Evolutionary conservation across 2,113 vertebrate species (phyloP), one percentile per base, ranked within the genome.

Genomic region (Chlorocebus sabaeus): DNA sequence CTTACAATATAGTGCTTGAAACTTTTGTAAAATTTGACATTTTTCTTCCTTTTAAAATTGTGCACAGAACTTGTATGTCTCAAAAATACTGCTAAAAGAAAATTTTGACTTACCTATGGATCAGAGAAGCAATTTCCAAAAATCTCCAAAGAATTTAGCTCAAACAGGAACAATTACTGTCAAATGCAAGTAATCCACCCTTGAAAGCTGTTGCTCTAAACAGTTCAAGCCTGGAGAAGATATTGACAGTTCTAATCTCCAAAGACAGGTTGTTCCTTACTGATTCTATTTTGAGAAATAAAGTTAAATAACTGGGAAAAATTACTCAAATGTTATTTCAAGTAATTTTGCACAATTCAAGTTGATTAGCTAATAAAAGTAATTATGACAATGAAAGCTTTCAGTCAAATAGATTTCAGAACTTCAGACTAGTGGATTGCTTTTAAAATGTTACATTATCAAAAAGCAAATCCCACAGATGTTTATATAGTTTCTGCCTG

Each of bases 121-220:
- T 85, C 22, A 93, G 59, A 97, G 72, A 95, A 94, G 3, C 13
- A 89, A 64, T 87, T 86, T 89, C 27, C 48, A 96, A 95, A 67
- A 91, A 92, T 25, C 40, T 95, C 9, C 35, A 81, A 93, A 95
- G 59, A 97, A 93, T 35, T 91, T 67, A 52, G 52, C 50, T 81
- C 95, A 96, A 97, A 40, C 14, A 76, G 92, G 76, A 96, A 59
- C 48, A 59, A 64, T 96, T 97, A 90, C 14, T 97, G 68, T 91
- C 38, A 95, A 88, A 67, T 68, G 55, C 67, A 94, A 86, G 92
- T 88, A 96, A 97, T 81, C 22, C 89, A 90, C 35, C 68, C 55
- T 90, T 96, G 50, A 97, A 97, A 97, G 87, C 59, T 96, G 35
- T 67, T 96, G 59, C 96, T 94, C 93, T 95, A 97, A 98, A 95